Percentiles rank a stretch among this genome's conserved stretches.
Evolutionary conservation across 2,113 vertebrate genomes (phyloP).

Genomic region (mouse (Mus musculus)): DNA sequence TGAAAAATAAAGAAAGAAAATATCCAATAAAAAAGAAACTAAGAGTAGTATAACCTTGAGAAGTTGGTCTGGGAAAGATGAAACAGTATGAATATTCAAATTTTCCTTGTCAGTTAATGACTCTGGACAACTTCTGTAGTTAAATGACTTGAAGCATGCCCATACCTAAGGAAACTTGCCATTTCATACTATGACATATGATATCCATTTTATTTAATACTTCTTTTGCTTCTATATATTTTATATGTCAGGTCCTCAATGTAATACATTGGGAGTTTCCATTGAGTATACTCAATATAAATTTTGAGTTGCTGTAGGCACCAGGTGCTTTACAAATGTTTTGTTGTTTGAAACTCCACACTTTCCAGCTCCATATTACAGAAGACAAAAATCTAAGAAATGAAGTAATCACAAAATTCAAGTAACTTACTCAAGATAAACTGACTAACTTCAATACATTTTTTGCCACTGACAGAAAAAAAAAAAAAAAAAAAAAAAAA

Average conservation of each 20-base stretch:
- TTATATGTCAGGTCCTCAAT: neutral
- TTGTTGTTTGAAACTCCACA: constrained; percentile 25
- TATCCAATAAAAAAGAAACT: neutral
- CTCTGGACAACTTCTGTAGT: neutral
- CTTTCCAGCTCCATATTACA: neutral
- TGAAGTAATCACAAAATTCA: constrained; percentile 28
- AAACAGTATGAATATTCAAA: neutral
- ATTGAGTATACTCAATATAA: neutral
- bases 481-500: no score
- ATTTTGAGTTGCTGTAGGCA: constrained; percentile 16
- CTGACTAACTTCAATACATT: neutral
- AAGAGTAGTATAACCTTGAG: neutral
- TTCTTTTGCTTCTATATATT: neutral
- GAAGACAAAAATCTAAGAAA: constrained; percentile 6
- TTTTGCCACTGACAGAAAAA: neutral
- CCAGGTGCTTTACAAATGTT: neutral
- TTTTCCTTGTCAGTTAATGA: constrained; percentile 19
- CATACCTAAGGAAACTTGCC: constrained; percentile 24
- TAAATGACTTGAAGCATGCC: neutral
- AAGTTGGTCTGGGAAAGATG: constrained; percentile 11
- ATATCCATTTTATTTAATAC: neutral
- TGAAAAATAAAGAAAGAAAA: no score
- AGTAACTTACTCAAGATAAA: neutral
- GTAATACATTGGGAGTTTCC: neutral
- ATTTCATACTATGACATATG: neutral